phyloP scores from a whole-genome alignment of 2,888 invertebrate species.

The Agriopis leucophaearia region DNA sequence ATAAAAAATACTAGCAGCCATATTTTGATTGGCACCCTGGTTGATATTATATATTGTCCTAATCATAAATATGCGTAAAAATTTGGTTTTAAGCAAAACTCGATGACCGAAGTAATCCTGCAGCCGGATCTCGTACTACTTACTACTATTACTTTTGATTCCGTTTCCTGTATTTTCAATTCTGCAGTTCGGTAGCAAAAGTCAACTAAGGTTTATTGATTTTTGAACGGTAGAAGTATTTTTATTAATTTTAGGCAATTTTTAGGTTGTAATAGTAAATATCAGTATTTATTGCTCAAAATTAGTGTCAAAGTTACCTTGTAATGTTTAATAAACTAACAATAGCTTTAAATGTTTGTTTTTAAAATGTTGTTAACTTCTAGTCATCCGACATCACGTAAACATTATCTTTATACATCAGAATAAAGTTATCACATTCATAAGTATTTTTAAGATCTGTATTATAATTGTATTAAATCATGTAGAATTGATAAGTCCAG shows the following conservation, averaged over 20 bases:
- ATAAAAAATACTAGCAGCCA: no score
- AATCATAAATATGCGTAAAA: no score
- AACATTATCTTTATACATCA: constrained; percentile 20
- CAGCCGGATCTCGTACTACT: no score
- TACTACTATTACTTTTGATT: no score
- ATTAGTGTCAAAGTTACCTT: constrained; percentile 16
- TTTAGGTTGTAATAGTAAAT: not conserved
- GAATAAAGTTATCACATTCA: constrained; percentile 40
- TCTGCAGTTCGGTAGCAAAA: not conserved
- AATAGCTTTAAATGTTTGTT: constrained; percentile 19
- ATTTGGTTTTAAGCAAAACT: no score
- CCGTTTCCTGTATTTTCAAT: not conserved
- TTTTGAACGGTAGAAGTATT: not conserved
- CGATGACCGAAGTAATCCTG: no score
- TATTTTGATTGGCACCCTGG: no score
- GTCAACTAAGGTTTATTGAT: not conserved
- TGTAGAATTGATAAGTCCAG: no score
- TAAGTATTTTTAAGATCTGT: constrained; percentile 28
- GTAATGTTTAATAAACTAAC: constrained; percentile 7
- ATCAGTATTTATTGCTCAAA: constrained; percentile 44
- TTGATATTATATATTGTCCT: no score
- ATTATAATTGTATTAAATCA: constrained; percentile 1
- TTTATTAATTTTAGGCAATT: not conserved
- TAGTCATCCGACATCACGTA: constrained; percentile 64
- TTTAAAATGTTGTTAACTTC: constrained; percentile 50